Conservation (phyloP, 2,113 vertebrate genomes). For the Burhinus bistriatus region DNA sequence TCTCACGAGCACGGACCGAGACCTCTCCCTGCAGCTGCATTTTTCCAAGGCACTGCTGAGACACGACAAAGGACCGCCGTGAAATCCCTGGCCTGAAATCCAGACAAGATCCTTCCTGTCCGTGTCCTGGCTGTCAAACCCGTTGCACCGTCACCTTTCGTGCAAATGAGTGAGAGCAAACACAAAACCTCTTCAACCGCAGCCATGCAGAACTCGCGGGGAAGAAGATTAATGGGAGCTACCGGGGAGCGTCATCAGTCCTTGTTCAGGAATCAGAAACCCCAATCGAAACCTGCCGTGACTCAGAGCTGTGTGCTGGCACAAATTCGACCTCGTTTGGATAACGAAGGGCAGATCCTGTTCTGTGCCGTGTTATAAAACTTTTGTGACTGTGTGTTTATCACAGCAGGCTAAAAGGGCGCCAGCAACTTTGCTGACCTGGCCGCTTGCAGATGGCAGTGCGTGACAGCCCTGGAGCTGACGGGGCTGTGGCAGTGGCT, state of each 20-base stretch:
- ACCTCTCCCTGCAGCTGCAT: background rate
- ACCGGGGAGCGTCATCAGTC: background rate
- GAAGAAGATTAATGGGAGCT: constrained; percentile 46
- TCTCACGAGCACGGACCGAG: background rate
- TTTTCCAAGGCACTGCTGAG: background rate
- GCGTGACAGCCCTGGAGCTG: background rate
- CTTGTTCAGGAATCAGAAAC: constrained; percentile 26
- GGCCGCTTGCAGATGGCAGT: background rate
- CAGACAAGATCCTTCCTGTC: background rate
- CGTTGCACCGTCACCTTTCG: background rate
- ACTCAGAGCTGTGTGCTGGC: background rate
- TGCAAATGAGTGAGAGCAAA: background rate
- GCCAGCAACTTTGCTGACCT: background rate
- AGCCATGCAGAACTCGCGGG: background rate
- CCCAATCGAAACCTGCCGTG: background rate
- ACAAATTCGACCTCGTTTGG: background rate
- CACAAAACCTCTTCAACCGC: background rate
- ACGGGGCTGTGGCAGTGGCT: background rate
- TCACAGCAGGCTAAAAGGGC: background rate
- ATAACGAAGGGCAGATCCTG: constrained; percentile 5
- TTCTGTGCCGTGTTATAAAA: background rate
- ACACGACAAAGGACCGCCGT: rapidly evolving
- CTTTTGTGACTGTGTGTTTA: background rate
- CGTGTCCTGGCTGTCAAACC: background rate
- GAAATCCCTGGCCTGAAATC: background rate